Percentiles rank a stretch among this genome's conserved stretches.
Evolutionary conservation across 2,888 invertebrate genomes (phyloP).

Genomic region (Lasius platythorax): DNA sequence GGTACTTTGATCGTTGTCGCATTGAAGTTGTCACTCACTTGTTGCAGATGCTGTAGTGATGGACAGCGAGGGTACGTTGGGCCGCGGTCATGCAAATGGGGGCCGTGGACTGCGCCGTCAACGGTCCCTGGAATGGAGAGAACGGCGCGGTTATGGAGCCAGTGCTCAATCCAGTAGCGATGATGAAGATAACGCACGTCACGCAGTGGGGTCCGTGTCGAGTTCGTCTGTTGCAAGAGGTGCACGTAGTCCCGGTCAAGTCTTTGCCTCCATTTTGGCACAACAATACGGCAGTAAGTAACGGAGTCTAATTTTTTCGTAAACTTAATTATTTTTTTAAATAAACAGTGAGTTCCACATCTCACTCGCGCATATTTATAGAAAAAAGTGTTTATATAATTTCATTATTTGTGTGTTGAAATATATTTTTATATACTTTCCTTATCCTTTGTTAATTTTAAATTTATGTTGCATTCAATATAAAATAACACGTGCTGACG

Average conservation of each 20-base stretch:
- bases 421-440: background rate
- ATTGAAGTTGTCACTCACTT: slow-evolving; percentile 9
- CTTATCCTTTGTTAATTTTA: background rate
- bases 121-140: slow-evolving; percentile 88
- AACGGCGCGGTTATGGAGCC: slow-evolving; percentile 88
- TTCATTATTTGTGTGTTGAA: background rate
- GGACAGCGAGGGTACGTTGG: slow-evolving; percentile 82
- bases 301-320: slow-evolving; percentile 45
- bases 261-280: slow-evolving; percentile 79
- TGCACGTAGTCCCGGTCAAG: slow-evolving; percentile 80
- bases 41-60: slow-evolving; percentile 81
- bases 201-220: slow-evolving; percentile 76
- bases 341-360: background rate
- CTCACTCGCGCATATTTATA: background rate
- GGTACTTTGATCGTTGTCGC: background rate
- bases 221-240: slow-evolving; percentile 74
- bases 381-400: background rate
- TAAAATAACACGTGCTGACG: background rate
- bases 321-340: background rate
- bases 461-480: background rate
- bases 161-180: slow-evolving; percentile 85
- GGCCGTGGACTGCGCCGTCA: slow-evolving; percentile 86
- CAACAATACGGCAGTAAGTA: slow-evolving; percentile 80
- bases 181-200: slow-evolving; percentile 80
- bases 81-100: slow-evolving; percentile 83